Conservation (phyloP, 2,888 invertebrate species). For the Chironomus tentans region DNA sequence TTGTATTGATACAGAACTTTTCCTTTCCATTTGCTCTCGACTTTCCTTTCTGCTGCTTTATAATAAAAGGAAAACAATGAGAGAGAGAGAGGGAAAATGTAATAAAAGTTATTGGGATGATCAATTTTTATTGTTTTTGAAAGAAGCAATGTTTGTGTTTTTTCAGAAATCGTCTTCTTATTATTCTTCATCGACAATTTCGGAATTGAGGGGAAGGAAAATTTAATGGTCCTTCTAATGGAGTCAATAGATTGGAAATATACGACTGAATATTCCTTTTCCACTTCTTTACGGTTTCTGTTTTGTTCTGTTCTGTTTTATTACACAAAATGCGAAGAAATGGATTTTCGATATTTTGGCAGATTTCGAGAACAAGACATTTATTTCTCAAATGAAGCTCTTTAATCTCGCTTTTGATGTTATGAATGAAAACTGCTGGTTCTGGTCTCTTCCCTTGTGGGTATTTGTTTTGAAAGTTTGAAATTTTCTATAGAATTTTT, state of each 20-base stretch:
- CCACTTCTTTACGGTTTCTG: not conserved
- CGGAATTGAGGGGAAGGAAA: not conserved
- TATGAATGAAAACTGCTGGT: too few relatives aligned
- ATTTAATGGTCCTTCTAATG: slow-evolving; percentile 23
- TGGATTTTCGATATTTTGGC: not conserved
- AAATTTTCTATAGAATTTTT: too few relatives aligned
- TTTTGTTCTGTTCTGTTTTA: not conserved
- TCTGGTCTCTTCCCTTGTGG: too few relatives aligned
- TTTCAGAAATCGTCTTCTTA: not conserved
- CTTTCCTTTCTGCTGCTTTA: too few relatives aligned
- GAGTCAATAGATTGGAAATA: slow-evolving; percentile 22
- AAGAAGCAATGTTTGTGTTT: not conserved
- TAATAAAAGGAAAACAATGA: too few relatives aligned
- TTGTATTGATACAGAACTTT: not conserved
- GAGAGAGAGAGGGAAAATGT: not conserved
- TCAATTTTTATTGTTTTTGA: slow-evolving; percentile 26
- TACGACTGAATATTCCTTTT: slow-evolving; percentile 5
- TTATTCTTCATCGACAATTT: not conserved
- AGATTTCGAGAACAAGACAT: too few relatives aligned
- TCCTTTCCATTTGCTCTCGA: not conserved
- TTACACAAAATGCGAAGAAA: not conserved
- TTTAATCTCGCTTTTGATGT: too few relatives aligned
- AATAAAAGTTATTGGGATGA: slow-evolving; percentile 27
- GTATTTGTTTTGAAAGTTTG: too few relatives aligned
- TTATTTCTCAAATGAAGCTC: too few relatives aligned